Conservation (phyloP, 2,797 vertebrate species). For the Fringilla coelebs region DNA sequence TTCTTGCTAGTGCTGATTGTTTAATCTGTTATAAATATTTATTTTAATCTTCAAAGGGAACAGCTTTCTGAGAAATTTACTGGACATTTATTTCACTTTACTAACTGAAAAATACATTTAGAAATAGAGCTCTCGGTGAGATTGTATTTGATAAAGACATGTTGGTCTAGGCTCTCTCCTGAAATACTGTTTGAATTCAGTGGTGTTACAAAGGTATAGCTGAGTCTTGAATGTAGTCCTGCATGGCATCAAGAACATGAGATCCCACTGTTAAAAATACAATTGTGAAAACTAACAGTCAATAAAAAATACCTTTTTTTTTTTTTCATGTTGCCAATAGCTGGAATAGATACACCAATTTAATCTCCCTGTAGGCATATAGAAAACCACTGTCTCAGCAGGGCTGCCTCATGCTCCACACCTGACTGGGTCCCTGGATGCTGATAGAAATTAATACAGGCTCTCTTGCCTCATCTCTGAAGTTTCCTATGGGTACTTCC, state of each 20-base stretch:
- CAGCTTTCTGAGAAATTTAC: neutral
- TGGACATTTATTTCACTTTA: neutral
- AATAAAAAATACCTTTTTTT: neutral
- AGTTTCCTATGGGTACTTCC: neutral
- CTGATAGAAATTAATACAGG: neutral
- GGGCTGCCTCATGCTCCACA: neutral
- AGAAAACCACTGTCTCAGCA: neutral
- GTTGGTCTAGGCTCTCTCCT: neutral
- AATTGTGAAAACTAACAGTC: neutral
- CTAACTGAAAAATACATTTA: neutral
- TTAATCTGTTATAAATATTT: slow-evolving; percentile 4
- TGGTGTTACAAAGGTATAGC: neutral
- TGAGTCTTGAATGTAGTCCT: neutral
- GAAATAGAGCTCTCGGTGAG: neutral
- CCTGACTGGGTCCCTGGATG: neutral
- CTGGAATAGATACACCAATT: neutral
- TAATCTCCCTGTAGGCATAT: neutral
- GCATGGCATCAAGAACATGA: neutral
- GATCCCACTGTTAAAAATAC: neutral
- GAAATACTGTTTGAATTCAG: neutral
- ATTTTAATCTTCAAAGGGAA: neutral
- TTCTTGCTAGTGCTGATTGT: neutral
- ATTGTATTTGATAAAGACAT: neutral
- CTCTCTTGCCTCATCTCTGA: fast-evolving
- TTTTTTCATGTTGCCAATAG: neutral